Evolutionary conservation across 2,888 invertebrate species (phyloP).

Genomic region (Heteromyza rotundicornis): DNA sequence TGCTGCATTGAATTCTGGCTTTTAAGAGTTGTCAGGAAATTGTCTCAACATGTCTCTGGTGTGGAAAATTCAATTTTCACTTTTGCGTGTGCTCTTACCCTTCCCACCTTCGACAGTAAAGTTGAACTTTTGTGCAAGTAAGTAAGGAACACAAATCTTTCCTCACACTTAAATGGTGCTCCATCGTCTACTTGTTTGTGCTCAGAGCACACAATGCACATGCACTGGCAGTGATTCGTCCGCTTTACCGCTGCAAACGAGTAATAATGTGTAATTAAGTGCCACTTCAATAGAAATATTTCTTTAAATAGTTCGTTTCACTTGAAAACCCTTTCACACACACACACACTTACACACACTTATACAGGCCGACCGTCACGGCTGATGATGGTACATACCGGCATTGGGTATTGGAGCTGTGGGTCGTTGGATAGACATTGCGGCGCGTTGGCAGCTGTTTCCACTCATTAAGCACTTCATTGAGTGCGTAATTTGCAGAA

Average conservation of each 20-base stretch:
- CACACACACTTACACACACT: not conserved
- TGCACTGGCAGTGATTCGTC: too few relatives aligned
- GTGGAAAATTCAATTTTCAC: not conserved
- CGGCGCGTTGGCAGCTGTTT: constrained; percentile 49
- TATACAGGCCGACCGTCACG: not conserved
- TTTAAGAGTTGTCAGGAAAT: not conserved
- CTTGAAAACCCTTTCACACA: not conserved
- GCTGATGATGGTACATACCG: not conserved
- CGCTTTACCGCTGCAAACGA: not conserved
- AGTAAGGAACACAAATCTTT: too few relatives aligned
- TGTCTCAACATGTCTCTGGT: not conserved
- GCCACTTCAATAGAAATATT: constrained; percentile 1
- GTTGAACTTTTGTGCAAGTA: not conserved
- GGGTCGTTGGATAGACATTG: not conserved
- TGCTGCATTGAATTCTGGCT: not conserved
- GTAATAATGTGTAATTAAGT: constrained; percentile 6
- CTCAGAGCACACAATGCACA: too few relatives aligned
- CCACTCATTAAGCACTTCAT: constrained; percentile 55
- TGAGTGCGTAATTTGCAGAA: constrained; percentile 54
- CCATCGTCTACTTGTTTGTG: too few relatives aligned
- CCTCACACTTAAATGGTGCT: not conserved
- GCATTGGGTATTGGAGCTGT: not conserved
- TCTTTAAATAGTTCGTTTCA: not conserved
- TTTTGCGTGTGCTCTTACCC: too few relatives aligned
- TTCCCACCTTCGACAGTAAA: not conserved